A percentile compares a stretch with the other conserved stretches of the same genome.
These are phyloP conservation scores for Cheilinus undulatus DNA, from an alignment of 2,113 vertebrate species.

Conservation along the genomic window DNA sequence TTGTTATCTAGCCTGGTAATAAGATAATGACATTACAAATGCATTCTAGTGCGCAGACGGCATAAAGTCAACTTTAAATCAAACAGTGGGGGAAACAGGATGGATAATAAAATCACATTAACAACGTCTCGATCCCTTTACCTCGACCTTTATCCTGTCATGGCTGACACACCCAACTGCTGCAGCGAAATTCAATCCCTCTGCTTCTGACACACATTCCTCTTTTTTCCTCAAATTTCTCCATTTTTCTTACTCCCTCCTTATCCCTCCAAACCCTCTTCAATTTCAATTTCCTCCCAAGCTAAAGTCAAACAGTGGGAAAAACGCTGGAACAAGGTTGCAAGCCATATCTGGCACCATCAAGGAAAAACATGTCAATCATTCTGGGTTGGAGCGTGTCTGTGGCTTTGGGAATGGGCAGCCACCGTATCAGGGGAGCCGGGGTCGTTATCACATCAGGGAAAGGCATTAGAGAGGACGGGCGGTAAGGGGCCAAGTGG, in stretches of 20 bases:
- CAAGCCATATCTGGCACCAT: conserved; percentile 69
- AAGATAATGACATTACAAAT: conserved; percentile 43
- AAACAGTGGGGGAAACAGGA: neutral
- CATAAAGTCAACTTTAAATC: neutral
- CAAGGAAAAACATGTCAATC: conserved; percentile 75
- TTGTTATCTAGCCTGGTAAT: conserved; percentile 60
- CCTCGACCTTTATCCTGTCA: neutral
- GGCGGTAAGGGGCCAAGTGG: conserved; percentile 52
- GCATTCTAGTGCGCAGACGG: conserved; percentile 6
- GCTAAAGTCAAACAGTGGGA: conserved; percentile 51
- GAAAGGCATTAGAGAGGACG: conserved; percentile 55
- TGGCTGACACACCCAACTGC: conserved; percentile 11
- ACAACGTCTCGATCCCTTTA: no score
- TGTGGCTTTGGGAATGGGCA: conserved; percentile 55
- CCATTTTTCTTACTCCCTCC: conserved; percentile 4
- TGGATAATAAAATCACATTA: neutral
- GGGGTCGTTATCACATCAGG: conserved; percentile 60
- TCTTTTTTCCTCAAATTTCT: conserved; percentile 24
- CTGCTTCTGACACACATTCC: conserved; percentile 22
- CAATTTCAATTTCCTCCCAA: conserved; percentile 68
- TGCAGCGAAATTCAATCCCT: conserved; percentile 45
- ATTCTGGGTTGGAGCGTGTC: conserved; percentile 48
- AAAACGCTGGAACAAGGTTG: conserved; percentile 47
- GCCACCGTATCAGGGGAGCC: conserved; percentile 29
- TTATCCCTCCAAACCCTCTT: conserved; percentile 49